Base-by-base conservation (phyloP, 2,113 vertebrate genomes). In the Zootoca vivipara region DNA sequence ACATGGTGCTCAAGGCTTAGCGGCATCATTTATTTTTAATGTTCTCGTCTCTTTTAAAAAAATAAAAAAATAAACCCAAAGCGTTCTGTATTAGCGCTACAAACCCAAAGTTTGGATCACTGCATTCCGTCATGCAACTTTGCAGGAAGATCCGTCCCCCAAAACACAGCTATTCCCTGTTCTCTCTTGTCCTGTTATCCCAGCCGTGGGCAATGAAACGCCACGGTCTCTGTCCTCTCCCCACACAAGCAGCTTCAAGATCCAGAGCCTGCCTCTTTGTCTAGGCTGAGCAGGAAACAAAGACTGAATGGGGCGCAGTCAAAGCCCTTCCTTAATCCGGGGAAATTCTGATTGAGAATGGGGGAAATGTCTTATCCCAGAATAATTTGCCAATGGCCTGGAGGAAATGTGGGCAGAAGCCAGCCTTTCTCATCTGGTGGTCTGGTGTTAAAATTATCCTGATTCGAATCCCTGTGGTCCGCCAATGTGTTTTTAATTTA, bases 321-420 rank as follows among this genome's bases (percentile, higher is more conserved):
- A 69, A 77, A 88, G 52, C 72, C 28, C 33, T 77, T 80, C 81
- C 62, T 56, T 82, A 88, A 88, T 83, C 87, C 42, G n/a, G 24
- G 87, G 81, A 69, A 78, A 69, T 52, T 83, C 40, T 69, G 80
- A 35, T 13, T 46, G 40, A 77, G 72, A 56, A 74, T 12, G 38
- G 4, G 52, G 35, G 52, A 22, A 28, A 65, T 9, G 18, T 65
- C 20, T 82, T 46, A 52, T 75, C 84, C 35, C 72, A 30, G 12
- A 18, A 58, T 83, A 7, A 40, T 83, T 72, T 42, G 28, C 79
- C 72, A 85, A 52, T 52, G n/a, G 80, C 69, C 80, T 33, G 18
- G 22, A 28, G 72, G 3, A 7, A 38, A 40, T 33, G 20, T 33
- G 24, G 62, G n/a, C 58, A 20, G 56, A 28, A 78, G 56, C 12